These are phyloP conservation scores for Xanthostigma xanthostigma DNA, from an alignment of 2,888 invertebrate species.

Conservation along the genomic window DNA sequence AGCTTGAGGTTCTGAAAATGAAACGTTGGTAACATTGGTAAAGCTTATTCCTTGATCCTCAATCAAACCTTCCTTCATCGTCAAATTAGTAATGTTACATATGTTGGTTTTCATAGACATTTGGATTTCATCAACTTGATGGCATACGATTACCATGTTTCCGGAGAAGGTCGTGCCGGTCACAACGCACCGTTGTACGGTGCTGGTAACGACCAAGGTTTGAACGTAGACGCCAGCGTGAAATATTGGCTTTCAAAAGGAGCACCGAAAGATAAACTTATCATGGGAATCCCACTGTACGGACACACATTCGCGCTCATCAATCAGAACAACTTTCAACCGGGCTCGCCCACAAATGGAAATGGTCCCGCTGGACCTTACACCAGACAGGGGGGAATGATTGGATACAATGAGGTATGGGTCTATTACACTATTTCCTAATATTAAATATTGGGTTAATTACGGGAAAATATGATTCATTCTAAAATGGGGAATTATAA, in stretches of 20 bases:
- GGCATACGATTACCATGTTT: slow-evolving; percentile 59
- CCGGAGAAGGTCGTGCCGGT: slow-evolving; percentile 48
- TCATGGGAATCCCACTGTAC: slow-evolving; percentile 54
- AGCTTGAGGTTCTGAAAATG: no score
- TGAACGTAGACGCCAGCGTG: slow-evolving; percentile 20
- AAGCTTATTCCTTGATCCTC: no score
- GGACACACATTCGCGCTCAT: slow-evolving; percentile 49
- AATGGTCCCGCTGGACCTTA: slow-evolving; percentile 45
- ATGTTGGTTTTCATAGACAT: slow-evolving; percentile 26
- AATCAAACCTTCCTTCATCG: no score
- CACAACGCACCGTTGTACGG: slow-evolving; percentile 50
- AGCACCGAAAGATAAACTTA: slow-evolving; percentile 43
- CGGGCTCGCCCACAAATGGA: slow-evolving; percentile 40
- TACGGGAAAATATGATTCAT: no score
- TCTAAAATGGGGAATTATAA: no score
- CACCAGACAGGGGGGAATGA: slow-evolving; percentile 42
- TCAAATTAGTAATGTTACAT: neutral
- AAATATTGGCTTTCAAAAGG: slow-evolving; percentile 38
- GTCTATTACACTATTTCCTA: no score
- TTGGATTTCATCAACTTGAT: slow-evolving; percentile 54
- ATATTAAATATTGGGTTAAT: no score
- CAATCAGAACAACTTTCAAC: slow-evolving; percentile 24
- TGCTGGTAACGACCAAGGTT: slow-evolving; percentile 26
- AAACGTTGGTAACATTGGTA: no score
- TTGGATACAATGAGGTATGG: slow-evolving; percentile 50